Evolutionary conservation across 2,888 invertebrate genomes (phyloP).

Genomic region (Clusia tigrina): DNA sequence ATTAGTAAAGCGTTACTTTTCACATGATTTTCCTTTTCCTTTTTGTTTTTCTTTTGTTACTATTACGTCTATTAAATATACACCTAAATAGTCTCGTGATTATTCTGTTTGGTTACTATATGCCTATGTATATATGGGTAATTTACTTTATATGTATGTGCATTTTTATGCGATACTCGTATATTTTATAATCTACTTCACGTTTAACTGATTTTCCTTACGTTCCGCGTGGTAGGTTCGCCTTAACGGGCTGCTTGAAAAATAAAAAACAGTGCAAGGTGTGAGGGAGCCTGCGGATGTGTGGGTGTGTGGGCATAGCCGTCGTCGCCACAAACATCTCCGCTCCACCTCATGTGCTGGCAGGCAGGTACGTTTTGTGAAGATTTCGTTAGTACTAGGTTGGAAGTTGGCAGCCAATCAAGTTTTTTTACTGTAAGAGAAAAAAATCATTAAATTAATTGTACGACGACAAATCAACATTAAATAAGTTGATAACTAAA

Average conservation of each 20-base stretch:
- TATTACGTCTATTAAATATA: background rate
- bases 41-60: constrained; percentile 17
- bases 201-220: background rate
- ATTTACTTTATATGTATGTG: background rate
- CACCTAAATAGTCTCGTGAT: constrained; percentile 3
- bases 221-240: background rate
- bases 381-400: no score
- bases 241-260: background rate
- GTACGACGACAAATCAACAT: background rate
- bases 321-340: background rate
- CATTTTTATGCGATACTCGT: background rate
- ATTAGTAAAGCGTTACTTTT: constrained; percentile 53
- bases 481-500: background rate
- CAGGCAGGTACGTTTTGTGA: no score
- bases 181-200: background rate
- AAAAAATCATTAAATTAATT: background rate
- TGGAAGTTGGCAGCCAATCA: background rate
- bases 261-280: background rate
- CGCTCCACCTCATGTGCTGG: background rate
- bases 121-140: background rate
- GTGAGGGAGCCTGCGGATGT: background rate
- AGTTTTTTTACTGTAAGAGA: background rate
- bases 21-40: constrained; percentile 34
- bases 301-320: background rate
- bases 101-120: constrained; percentile 4